A percentile compares a stretch with the other conserved stretches of the same genome.
Conservation (phyloP, 2,113 vertebrate genomes). For the Cynoglossus semilaevis region DNA sequence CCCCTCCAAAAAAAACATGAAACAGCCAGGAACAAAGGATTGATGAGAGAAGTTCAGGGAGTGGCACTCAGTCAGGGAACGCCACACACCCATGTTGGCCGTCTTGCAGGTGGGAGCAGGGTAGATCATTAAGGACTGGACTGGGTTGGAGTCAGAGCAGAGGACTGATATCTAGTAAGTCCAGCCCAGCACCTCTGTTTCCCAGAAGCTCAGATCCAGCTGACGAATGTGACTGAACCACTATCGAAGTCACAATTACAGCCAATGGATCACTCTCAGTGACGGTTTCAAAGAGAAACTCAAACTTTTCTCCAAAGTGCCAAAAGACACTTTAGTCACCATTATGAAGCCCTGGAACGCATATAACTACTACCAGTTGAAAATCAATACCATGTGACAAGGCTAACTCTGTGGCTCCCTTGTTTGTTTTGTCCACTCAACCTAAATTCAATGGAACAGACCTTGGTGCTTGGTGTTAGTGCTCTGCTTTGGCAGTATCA, state of each 20-base stretch:
- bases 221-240: conserved; percentile 64
- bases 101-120: conserved; percentile 73
- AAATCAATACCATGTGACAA: conserved; percentile 37
- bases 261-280: conserved; percentile 55
- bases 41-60: conserved; percentile 67
- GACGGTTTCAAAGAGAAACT: conserved; percentile 35
- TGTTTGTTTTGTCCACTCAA: conserved; percentile 49
- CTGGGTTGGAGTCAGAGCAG: conserved; percentile 58
- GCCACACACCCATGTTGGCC: conserved; percentile 62
- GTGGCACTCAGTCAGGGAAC: conserved; percentile 75
- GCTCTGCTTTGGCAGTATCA: conserved; percentile 48
- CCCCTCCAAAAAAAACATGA: conserved; percentile 63
- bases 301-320: conserved; percentile 57
- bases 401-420: conserved; percentile 20
- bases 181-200: conserved; percentile 47
- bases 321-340: conserved; percentile 21
- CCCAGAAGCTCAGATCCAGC: conserved; percentile 57
- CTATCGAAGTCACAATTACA: conserved; percentile 60
- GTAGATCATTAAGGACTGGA: conserved; percentile 74
- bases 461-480: conserved; percentile 24
- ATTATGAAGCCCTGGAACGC: conserved; percentile 20
- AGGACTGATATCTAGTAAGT: conserved; percentile 58
- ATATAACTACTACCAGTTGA: conserved; percentile 24
- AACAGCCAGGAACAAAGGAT: conserved; percentile 73
- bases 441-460: conserved; percentile 43